Conservation (phyloP, 2,888 invertebrate genomes). For the Drosophila mercatorum region DNA sequence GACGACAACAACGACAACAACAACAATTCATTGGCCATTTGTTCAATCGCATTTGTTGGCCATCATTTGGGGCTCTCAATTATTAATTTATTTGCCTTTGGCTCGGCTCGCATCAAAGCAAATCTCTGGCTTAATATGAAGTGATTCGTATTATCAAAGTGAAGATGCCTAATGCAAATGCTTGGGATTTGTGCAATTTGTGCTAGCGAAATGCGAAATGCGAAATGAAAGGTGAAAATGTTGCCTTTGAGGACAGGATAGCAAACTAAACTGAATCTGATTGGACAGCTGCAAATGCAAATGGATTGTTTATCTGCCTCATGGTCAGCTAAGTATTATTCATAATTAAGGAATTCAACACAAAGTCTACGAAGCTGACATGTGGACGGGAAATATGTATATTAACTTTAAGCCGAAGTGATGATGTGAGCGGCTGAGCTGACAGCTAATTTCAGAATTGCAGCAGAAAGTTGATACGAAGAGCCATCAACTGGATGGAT, state of each 20-base stretch:
- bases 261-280: not conserved
- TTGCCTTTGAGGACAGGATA: not conserved
- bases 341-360: conserved; percentile 3
- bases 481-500: no score
- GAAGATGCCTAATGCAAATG: conserved; percentile 2
- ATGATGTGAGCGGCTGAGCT: not conserved
- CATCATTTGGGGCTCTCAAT: conserved; percentile 35
- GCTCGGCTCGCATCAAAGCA: conserved; percentile 14
- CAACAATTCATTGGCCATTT: conserved; percentile 34
- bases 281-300: not conserved
- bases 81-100: conserved; percentile 42
- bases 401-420: not conserved
- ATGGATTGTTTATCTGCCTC: not conserved
- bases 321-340: conserved; percentile 1
- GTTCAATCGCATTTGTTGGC: conserved; percentile 27
- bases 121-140: conserved; percentile 14
- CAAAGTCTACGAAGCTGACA: not conserved
- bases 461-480: no score
- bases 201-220: not conserved
- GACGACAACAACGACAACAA: not conserved
- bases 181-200: conserved; percentile 10
- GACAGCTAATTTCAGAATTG: no score
- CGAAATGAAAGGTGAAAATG: not conserved
- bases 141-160: conserved; percentile 16
- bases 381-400: not conserved